phyloP scores from a whole-genome alignment of 2,113 vertebrate genomes.

The Empidonax alnorum region DNA sequence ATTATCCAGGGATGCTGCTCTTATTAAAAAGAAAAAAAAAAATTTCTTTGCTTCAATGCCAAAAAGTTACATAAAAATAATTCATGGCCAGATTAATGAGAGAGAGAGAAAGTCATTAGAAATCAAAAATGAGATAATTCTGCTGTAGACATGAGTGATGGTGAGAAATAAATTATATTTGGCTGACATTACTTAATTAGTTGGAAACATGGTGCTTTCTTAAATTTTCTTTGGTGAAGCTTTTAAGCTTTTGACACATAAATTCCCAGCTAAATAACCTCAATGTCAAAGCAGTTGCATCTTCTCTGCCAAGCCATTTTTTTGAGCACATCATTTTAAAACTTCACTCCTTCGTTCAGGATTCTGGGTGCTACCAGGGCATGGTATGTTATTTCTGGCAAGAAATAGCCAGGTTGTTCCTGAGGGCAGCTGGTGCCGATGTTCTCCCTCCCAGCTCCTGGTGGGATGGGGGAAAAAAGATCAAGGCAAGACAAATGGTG shows the following conservation, averaged over 20 bases:
- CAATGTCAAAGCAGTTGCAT: slow-evolving; percentile 35
- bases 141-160: slow-evolving; percentile 65
- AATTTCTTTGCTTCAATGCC: slow-evolving; percentile 48
- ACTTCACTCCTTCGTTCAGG: slow-evolving; percentile 15
- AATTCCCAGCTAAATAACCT: slow-evolving; percentile 69
- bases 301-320: slow-evolving; percentile 21
- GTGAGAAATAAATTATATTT: slow-evolving; percentile 70
- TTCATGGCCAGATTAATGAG: slow-evolving; percentile 69
- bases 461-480: neutral
- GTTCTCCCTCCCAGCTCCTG: neutral
- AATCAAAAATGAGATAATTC: slow-evolving; percentile 69
- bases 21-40: slow-evolving; percentile 34
- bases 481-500: neutral
- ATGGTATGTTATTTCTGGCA: neutral
- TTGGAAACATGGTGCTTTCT: slow-evolving; percentile 71
- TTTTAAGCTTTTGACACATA: slow-evolving; percentile 75
- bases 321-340: slow-evolving; percentile 17
- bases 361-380: neutral
- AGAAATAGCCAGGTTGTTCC: neutral
- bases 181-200: slow-evolving; percentile 76
- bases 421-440: neutral
- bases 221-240: slow-evolving; percentile 72
- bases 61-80: slow-evolving; percentile 68
- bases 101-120: slow-evolving; percentile 66
- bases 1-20: neutral